Conservation (phyloP, 2,113 vertebrate genomes). For the Neomonachus schauinslandi region DNA sequence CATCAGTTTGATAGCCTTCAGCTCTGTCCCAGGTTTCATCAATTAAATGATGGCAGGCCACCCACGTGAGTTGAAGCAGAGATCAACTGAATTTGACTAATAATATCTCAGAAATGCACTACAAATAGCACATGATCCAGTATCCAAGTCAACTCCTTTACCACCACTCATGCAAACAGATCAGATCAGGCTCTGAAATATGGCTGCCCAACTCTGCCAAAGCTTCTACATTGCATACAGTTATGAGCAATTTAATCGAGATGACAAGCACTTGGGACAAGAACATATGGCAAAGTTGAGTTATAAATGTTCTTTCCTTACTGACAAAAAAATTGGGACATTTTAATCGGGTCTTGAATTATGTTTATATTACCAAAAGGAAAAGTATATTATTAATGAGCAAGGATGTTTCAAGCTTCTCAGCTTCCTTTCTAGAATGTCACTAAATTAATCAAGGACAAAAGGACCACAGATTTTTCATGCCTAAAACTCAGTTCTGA, state of each 20-base stretch:
- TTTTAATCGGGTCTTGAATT: conserved; percentile 63
- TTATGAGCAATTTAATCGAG: conserved; percentile 25
- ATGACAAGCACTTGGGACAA: conserved; percentile 43
- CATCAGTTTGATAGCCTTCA: conserved; percentile 24
- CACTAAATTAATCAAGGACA: conserved; percentile 54
- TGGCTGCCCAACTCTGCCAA: neutral
- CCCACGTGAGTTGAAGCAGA: conserved; percentile 13
- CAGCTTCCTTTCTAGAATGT: conserved; percentile 41
- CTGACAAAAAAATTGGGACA: conserved; percentile 52
- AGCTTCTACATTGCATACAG: conserved; percentile 5
- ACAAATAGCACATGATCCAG: conserved; percentile 35
- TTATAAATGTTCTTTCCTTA: conserved; percentile 51
- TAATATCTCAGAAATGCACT: conserved; percentile 38
- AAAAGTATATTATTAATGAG: conserved; percentile 62
- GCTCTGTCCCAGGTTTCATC: conserved; percentile 1
- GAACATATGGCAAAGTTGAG: neutral
- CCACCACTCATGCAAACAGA: neutral
- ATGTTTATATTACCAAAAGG: conserved; percentile 60
- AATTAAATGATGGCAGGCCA: conserved; percentile 15
- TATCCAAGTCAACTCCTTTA: conserved; percentile 21
- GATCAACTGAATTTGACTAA: conserved; percentile 44
- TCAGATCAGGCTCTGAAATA: conserved; percentile 14
- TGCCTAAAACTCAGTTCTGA: neutral
- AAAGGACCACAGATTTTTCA: conserved; percentile 41
- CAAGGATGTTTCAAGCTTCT: conserved; percentile 12